These are phyloP conservation scores for Habrosyne pyritoides DNA, from an alignment of 2,888 invertebrate genomes.

Conservation along the genomic window DNA sequence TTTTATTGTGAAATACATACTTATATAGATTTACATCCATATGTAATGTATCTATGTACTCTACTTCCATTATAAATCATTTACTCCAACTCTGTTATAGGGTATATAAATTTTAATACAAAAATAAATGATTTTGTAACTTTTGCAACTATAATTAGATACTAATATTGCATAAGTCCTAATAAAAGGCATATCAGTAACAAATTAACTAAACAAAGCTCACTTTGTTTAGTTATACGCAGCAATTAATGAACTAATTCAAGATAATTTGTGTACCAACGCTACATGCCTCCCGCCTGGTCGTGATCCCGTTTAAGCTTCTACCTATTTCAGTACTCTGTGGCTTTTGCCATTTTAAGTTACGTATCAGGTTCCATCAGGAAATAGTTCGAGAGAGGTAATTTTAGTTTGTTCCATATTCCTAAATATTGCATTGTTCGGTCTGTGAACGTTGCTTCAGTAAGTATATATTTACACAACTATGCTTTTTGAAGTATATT, in stretches of 20 bases:
- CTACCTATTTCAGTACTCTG: neutral
- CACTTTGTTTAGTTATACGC: neutral
- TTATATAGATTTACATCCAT: no score
- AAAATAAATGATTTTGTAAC: neutral
- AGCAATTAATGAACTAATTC: constrained; percentile 3
- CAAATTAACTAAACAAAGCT: constrained; percentile 5
- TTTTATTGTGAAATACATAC: no score
- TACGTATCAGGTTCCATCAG: neutral
- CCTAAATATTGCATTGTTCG: no score
- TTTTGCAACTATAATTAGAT: neutral
- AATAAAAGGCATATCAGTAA: neutral
- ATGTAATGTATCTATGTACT: no score
- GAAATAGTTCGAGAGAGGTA: no score
- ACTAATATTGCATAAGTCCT: neutral
- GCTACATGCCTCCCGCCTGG: neutral
- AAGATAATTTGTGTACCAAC: constrained; percentile 3
- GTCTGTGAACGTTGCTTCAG: no score
- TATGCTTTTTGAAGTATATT: no score
- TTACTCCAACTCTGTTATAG: no score
- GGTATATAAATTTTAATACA: no score
- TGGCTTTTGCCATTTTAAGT: neutral
- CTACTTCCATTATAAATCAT: no score
- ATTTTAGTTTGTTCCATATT: no score
- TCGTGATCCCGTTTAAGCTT: neutral
- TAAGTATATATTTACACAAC: no score